phyloP scores from a whole-genome alignment of 2,888 invertebrate species.

The Idaea straminata region DNA sequence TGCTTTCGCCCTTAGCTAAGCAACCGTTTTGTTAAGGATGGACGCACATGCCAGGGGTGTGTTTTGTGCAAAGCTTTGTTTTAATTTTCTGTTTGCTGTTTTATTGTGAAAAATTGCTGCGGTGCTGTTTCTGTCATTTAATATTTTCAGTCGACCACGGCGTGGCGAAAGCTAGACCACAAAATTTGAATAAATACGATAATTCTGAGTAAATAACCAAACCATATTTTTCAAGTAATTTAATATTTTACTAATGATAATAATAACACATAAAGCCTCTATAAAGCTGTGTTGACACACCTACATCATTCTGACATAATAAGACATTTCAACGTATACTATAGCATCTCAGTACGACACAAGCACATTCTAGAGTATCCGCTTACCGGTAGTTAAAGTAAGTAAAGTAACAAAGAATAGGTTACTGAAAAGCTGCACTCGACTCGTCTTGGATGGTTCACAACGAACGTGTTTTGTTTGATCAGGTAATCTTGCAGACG shows the following conservation, averaged over 20 bases:
- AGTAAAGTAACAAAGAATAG: too few species aligned
- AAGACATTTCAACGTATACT: too few species aligned
- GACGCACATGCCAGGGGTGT: conserved; percentile 15
- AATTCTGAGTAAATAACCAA: not conserved
- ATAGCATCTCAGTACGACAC: too few species aligned
- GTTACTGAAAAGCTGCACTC: too few species aligned
- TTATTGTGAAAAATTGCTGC: conserved; percentile 4
- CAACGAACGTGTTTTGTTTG: too few species aligned
- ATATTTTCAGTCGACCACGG: not conserved
- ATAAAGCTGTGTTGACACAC: too few species aligned
- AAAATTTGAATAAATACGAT: not conserved
- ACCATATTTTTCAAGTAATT: not conserved
- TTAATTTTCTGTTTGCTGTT: conserved; percentile 10
- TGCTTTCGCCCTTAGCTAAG: conserved; percentile 22
- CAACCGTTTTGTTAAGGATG: conserved; percentile 24
- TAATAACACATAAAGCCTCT: too few species aligned
- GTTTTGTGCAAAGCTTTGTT: conserved; percentile 4
- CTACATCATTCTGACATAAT: too few species aligned
- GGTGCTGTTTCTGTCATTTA: conserved; percentile 7
- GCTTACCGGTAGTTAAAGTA: too few species aligned
- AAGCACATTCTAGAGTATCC: too few species aligned
- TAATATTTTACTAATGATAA: too few species aligned
- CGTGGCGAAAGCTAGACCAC: not conserved
- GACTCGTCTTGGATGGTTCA: too few species aligned
- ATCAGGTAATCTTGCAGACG: not conserved